phyloP scores from a whole-genome alignment of 2,113 vertebrate genomes.

The Pollachius pollachius region DNA sequence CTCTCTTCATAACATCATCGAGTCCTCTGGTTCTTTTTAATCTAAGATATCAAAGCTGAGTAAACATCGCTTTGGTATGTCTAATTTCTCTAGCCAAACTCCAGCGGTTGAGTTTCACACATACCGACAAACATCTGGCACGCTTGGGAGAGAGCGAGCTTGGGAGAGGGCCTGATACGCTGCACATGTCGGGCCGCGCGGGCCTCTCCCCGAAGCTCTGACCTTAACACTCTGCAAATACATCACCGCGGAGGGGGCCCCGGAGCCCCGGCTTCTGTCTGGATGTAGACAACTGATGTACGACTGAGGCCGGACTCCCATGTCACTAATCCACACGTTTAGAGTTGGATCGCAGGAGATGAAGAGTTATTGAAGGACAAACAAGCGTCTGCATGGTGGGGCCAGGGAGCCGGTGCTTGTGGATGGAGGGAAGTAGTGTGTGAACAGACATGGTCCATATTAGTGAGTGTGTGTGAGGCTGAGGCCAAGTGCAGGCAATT shows the following conservation, averaged over 20 bases:
- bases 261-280: slow-evolving; percentile 54
- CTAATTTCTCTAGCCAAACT: slow-evolving; percentile 54
- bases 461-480: slow-evolving; percentile 17
- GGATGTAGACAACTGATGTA: slow-evolving; percentile 39
- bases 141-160: slow-evolving; percentile 15
- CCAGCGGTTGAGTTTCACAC: slow-evolving; percentile 62
- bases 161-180: slow-evolving; percentile 52
- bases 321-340: slow-evolving; percentile 37
- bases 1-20: slow-evolving; percentile 39
- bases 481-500: slow-evolving; percentile 5
- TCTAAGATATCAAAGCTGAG: slow-evolving; percentile 67
- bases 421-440: neutral
- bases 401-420: slow-evolving; percentile 10
- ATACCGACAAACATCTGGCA: slow-evolving; percentile 64
- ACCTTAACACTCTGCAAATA: slow-evolving; percentile 50
- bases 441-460: slow-evolving; percentile 10
- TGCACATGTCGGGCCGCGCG: slow-evolving; percentile 48
- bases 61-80: slow-evolving; percentile 65
- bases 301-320: slow-evolving; percentile 17
- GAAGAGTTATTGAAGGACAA: slow-evolving; percentile 36
- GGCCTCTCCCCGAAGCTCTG: slow-evolving; percentile 33
- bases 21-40: slow-evolving; percentile 51
- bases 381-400: slow-evolving; percentile 19
- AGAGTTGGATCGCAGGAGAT: slow-evolving; percentile 26
- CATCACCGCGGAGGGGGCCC: slow-evolving; percentile 34